Evolutionary conservation across 2,113 vertebrate genomes (phyloP), one percentile per base, ranked within the genome.

Genomic region (Morone saxatilis): DNA sequence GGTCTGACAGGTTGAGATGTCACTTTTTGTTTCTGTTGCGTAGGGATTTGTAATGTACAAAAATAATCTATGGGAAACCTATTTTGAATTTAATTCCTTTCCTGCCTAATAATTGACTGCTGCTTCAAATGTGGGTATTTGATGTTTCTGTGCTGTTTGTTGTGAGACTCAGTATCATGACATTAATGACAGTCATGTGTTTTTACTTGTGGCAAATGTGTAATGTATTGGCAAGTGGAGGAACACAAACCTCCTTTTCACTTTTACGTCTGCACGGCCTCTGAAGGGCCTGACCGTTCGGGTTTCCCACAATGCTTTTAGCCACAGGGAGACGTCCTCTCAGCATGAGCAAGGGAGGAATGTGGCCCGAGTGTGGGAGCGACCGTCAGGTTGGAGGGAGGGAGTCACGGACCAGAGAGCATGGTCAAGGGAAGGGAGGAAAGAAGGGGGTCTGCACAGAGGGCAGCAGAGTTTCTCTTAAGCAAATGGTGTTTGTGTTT

Each of bases 301-400:
- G 92, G 86, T 91, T 93, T 95, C 93, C 90, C 92, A 95, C 91
- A 93, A 92, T 94, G 92, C 90, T 87, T 89, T 88, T 90, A 90
- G 92, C 89, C 88, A 84, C 89, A 84, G 89, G 90, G 93, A 95
- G 92, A 94, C 86, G 90, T 94, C 91, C 91, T 94, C 93, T 71
- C 92, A 94, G 94, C 93, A 81, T 92, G 92, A 93, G 89, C 86
- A 59, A 71, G 81, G 88, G 84, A 91, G 93, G 94, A 94, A 95
- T 95, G 90, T 85, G 90, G 88, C 85, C 73, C 1, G 69, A 93
- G 91, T 94, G 93, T 94, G 91, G 94, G 92, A 95, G 91, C 80
- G 71, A 93, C 85, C 38, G 84, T 88, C 61, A 19, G 71, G 83
- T 88, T 71, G 81, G 87, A 93, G 88, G 90, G 86, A 86, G 86